Base-by-base conservation (phyloP, 2,113 vertebrate species). In the Lamprotornis superbus region DNA sequence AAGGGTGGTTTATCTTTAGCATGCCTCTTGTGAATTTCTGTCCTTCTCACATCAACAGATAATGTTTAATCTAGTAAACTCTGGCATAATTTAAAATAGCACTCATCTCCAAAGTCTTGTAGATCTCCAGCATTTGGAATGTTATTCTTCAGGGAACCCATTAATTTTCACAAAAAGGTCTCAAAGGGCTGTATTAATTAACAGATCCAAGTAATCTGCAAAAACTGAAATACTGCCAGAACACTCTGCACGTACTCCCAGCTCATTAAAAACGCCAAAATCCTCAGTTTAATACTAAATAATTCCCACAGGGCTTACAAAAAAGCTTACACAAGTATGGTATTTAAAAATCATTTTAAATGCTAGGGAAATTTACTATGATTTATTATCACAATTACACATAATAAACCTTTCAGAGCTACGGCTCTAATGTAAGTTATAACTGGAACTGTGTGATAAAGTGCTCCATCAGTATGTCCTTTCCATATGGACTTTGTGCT, bases 81-180 rank as follows among this genome's bases (percentile, higher is more conserved):
- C 11, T 9, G 56, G 35, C 78, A 79, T 84, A 93, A 95, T 87
- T 93, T 80, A 81, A 89, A 95, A 90, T 9, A 93, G 79, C 37
- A 31, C 18, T 64, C 12, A 22, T 87, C 92, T 96, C 95, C 75
- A 40, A 91, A 90, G 88, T 59, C 78, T 87, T 90, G 47, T 74
- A 87, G 30, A 68, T 87, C 73, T 91, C 76, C 28, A 85, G 85
- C 64, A 94, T 69, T 93, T 85, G 35, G 73, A 90, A 91, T 67
- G 56, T 80, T 95, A 94, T 77, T 84, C 95, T 93, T 83, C 63
- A 91, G 95, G 93, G 93, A 96, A 74, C 75, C 81, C 78, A 95
- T 96, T 96, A 95, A 96, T 94, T 91, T 93, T 96, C 92, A 95
- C 82, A 91, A 92, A 96, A 90, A 88, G 77, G 80, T 95, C 95